Evolutionary conservation across 1,140 invertebrate species (phyloP), one percentile per base, ranked within the genome.

Genomic region (Paralvinella palmiformis): DNA sequence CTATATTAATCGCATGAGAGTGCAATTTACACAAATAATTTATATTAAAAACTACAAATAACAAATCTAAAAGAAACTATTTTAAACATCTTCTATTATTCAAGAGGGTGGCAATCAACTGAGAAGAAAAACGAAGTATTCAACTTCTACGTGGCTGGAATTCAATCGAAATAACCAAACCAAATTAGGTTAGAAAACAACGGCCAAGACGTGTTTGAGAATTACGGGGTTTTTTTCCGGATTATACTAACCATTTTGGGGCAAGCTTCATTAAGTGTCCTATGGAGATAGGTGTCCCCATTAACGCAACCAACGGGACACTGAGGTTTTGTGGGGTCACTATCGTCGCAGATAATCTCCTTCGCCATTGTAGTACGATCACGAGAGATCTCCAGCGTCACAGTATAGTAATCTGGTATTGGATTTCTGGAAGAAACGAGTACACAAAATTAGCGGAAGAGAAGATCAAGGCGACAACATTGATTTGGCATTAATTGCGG

Each of bases 261-360:
- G 37, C 66, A 68, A 33, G 63, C 55, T 20, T 68, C 56, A 55
- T 68, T 68, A n/a, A 68, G 52, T 2, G 66, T 64, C 20, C 66
- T 44, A 52, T 59, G 57, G 1, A 64, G 63, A 37, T 52, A 68
- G 10, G n/a, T n/a, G 44, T 68, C 66, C 3, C 63, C 63, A 29
- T 68, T 52, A 5, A n/a, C 48, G 41, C 32, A 61, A 13, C 31
- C 33, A 4, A 29, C n/a, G 6, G 63, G 63, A 48, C 66, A 68
- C 20, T 37, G 55, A n/a, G 53, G 41, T 7, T 17, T 35, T 2
- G 35, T 29, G 13, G 20, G 15, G 57, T 68, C 55, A 29, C 32
- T 58, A 3, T 56, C 35, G 55, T 68, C 59, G 29, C 66, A 68
- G 10, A 32, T 65, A n/a, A 65, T 35, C 22, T 33, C 57, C 20